Evolutionary conservation across 2,113 vertebrate genomes (phyloP).

Genomic region (Limnothrissa miodon): DNA sequence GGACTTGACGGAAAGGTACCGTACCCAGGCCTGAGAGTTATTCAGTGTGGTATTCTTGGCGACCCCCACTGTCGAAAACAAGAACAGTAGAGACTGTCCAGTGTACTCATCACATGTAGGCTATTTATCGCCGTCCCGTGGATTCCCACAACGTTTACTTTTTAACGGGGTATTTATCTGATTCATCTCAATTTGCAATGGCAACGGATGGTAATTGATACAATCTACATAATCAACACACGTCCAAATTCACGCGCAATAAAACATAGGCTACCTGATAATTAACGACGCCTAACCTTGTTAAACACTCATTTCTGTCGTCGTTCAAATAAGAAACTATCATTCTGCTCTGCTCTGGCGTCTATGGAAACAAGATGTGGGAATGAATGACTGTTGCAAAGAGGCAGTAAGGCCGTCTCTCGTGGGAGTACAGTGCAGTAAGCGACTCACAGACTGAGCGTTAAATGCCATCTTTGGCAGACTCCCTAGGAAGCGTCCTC

Average conservation of each 20-base stretch:
- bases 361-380: constrained; percentile 29
- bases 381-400: constrained; percentile 61
- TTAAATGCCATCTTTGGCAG: constrained; percentile 53
- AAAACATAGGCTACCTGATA: too few species aligned
- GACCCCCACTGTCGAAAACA: constrained; percentile 65
- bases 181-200: background rate
- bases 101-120: background rate
- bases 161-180: background rate
- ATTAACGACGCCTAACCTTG: background rate
- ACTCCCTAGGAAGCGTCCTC: constrained; percentile 60
- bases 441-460: constrained; percentile 27
- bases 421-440: constrained; percentile 62
- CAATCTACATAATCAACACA: background rate
- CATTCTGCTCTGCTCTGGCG: background rate
- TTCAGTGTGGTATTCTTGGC: constrained; percentile 57
- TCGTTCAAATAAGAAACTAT: background rate
- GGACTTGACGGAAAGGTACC: constrained; percentile 3
- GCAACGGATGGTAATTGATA: background rate
- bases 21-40: constrained; percentile 1
- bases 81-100: constrained; percentile 27
- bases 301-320: background rate
- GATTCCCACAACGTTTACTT: background rate
- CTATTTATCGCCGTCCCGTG: constrained; percentile 18
- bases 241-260: too few species aligned
- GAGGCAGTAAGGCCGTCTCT: constrained; percentile 54